Conservation (phyloP, 2,113 vertebrate genomes). For the Neotoma lepida region DNA sequence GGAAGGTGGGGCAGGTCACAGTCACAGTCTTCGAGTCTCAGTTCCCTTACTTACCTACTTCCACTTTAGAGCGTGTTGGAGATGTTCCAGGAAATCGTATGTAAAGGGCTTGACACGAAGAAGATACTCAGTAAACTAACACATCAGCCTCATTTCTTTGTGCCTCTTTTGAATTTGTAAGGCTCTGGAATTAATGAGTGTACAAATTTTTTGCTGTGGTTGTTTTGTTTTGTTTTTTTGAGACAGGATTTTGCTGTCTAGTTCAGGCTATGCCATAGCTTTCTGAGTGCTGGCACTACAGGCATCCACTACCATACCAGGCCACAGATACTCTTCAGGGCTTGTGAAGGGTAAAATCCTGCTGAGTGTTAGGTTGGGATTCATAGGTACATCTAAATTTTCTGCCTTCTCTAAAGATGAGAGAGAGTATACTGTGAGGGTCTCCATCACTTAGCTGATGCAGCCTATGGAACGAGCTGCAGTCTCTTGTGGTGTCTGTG, state of each 20-base stretch:
- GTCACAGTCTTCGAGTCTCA: not conserved
- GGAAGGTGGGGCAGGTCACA: not conserved
- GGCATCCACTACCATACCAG: not conserved
- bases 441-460: not conserved
- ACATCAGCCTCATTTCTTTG: slow-evolving; percentile 23
- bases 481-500: not conserved
- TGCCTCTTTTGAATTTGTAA: slow-evolving; percentile 8
- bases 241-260: not conserved
- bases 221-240: not conserved
- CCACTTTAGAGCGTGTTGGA: not conserved
- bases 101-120: slow-evolving; percentile 22
- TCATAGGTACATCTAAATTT: not conserved
- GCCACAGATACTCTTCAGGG: not conserved
- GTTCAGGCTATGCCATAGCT: not conserved
- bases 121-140: not conserved
- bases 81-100: not conserved
- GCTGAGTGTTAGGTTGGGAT: not conserved
- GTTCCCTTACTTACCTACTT: not conserved
- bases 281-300: not conserved
- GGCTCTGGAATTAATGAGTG: not conserved
- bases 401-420: not conserved
- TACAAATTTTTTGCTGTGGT: not conserved
- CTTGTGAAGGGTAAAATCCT: not conserved
- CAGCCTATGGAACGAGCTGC: not conserved
- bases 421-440: not conserved